A percentile compares a stretch with the other conserved stretches of the same genome.
phyloP scores from a whole-genome alignment of 1,140 invertebrate species.

The Aphaenogaster rudis region DNA sequence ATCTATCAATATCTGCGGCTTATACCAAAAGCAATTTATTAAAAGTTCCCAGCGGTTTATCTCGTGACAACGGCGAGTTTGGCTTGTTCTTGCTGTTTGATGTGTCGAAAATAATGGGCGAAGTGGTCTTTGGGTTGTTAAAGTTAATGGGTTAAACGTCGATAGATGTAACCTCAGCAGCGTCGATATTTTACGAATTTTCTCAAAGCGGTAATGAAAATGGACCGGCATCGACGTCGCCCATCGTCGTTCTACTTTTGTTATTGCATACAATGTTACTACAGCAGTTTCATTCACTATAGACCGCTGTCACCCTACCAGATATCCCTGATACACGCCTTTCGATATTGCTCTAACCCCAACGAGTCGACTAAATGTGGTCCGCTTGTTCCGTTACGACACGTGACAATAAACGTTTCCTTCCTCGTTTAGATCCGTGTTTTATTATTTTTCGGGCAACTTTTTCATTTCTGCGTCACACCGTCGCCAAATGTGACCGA shows the following conservation, averaged over 20 bases:
- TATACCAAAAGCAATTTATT: neutral
- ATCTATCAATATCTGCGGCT: neutral
- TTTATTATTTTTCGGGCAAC: conserved; percentile 9
- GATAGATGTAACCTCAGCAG: conserved; percentile 5
- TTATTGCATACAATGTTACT: conserved; percentile 33
- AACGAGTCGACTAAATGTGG: conserved; percentile 20
- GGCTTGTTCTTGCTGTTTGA: neutral
- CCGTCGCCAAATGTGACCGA: neutral
- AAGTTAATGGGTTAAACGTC: conserved; percentile 34
- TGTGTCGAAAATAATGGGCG: neutral
- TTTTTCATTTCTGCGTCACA: neutral
- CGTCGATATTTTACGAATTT: conserved; percentile 49
- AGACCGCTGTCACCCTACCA: conserved; percentile 11
- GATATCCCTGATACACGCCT: conserved; percentile 17
- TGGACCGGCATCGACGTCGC: neutral
- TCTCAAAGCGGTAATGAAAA: conserved; percentile 33
- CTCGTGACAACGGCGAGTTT: neutral
- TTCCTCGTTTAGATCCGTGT: conserved; percentile 16
- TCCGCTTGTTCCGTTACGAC: neutral
- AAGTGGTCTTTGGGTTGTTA: neutral
- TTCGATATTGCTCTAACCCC: conserved; percentile 31
- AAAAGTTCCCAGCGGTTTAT: neutral
- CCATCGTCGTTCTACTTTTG: conserved; percentile 20
- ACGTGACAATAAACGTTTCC: conserved; percentile 39
- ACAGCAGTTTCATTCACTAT: conserved; percentile 33